Conservation (phyloP, 1,140 invertebrate species). For the Acromyrmex charruanus region DNA sequence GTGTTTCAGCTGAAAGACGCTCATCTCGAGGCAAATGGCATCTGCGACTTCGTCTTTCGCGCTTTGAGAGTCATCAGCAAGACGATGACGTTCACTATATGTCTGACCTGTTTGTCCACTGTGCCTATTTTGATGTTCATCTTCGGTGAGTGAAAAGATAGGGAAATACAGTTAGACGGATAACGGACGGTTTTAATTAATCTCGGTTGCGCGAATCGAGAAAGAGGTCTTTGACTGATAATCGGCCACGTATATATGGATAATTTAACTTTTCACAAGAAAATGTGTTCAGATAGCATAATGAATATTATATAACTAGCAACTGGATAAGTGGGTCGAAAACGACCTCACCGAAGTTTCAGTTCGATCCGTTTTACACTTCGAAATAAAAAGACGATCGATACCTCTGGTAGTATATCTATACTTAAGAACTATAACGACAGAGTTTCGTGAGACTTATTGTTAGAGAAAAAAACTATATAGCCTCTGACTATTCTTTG, state of each 20-base stretch:
- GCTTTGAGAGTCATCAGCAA: conserved; percentile 92
- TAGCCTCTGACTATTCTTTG: background rate
- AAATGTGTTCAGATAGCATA: conserved; percentile 8
- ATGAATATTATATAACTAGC: conserved; percentile 50
- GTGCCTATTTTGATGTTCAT: conserved; percentile 91
- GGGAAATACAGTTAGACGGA: background rate
- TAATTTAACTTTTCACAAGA: conserved; percentile 14
- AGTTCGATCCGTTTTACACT: conserved; percentile 51
- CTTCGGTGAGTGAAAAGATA: conserved; percentile 88
- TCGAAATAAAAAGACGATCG: conserved; percentile 21
- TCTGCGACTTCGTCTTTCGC: conserved; percentile 92
- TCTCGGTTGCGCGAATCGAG: background rate
- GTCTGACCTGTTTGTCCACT: conserved; percentile 89
- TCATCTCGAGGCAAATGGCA: conserved; percentile 92
- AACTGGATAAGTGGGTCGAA: conserved; percentile 46
- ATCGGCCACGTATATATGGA: background rate
- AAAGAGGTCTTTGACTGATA: background rate
- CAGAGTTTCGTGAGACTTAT: conserved; percentile 9
- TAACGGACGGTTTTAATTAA: background rate
- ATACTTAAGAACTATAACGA: conserved; percentile 27
- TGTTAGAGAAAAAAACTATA: background rate
- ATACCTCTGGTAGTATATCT: conserved; percentile 30
- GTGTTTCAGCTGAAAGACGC: conserved; percentile 94
- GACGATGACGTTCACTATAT: conserved; percentile 90
- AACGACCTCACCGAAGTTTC: background rate